Percentiles rank a stretch among this genome's conserved stretches.
These are phyloP conservation scores for Tipula vernalis DNA, from an alignment of 2,888 invertebrate genomes.

Conservation along the genomic window DNA sequence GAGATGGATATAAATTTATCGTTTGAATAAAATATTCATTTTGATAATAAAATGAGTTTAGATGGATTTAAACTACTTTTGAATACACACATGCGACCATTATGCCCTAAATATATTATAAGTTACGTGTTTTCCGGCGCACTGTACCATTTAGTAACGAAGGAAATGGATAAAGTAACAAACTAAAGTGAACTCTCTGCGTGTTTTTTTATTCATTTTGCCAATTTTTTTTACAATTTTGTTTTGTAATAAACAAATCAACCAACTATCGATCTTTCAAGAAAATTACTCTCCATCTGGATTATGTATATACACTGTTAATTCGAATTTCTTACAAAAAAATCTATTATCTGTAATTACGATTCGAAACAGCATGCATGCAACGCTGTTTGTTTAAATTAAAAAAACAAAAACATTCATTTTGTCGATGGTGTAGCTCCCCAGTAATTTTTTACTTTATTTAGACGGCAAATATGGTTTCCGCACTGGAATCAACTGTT, in stretches of 20 bases:
- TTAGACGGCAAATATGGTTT: neutral
- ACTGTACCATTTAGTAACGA: neutral
- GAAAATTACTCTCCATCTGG: neutral
- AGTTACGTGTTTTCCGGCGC: neutral
- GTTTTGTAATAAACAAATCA: neutral
- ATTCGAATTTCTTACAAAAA: neutral
- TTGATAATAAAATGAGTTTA: neutral
- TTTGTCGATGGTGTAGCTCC: neutral
- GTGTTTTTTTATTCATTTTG: neutral
- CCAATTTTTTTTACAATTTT: neutral
- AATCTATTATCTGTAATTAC: neutral
- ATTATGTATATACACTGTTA: neutral
- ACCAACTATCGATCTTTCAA: neutral
- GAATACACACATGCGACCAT: neutral
- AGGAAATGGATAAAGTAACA: too few species aligned
- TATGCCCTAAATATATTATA: too few species aligned
- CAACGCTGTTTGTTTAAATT: neutral
- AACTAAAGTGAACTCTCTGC: neutral
- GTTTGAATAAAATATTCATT: neutral
- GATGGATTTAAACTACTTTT: neutral
- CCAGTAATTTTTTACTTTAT: neutral
- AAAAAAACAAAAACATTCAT: neutral
- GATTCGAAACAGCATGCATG: neutral
- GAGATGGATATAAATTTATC: neutral
- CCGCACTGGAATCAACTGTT: neutral